Base-by-base conservation (phyloP, 1,140 invertebrate genomes). In the Leptinotarsa undecemlineata region DNA sequence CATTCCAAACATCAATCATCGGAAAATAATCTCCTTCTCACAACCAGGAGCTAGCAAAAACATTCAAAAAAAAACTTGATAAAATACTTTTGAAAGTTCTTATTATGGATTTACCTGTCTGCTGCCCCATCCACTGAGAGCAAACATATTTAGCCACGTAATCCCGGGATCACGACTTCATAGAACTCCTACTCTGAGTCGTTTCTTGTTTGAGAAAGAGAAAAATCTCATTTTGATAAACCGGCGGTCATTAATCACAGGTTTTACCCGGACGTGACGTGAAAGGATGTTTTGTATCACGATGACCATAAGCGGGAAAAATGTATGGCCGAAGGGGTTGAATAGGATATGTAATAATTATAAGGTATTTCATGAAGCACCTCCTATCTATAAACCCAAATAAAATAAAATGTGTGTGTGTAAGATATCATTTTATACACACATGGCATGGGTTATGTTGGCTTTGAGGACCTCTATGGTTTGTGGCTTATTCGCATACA, bases 201-300 rank as follows among this genome's bases (percentile, higher is more conserved):
- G 72, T 77, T 76, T 78, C 74, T 79, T 78, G 76, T 79, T 78
- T 76, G 77, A 74, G n/a, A 70, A 57, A 73, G 68, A 80, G 79
- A 80, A 80, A 81, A 81, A 81, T 78, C 78, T 78, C 80, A 79
- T 81, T 81, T 81, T 81, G 80, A 81, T 81, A 81, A 81, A 81
- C 78, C 78, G 70, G 60, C 74, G 76, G 80, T 78, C 80, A 81
- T 81, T 81, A 81, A 81, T 81, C 80, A 81, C 78, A n/a, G 77
- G 76, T 81, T 81, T 81, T 80, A 81, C 80, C 80, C 77, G 76
- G 74, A 78, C 78, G 80, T 80, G 80, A 80, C 80, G 75, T 78
- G 80, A 81, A 81, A 81, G 78, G 80, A 81, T 79, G 78, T 79
- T 75, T 76, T 72, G 72, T 78, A 74, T 81, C 76, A 78, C 78